phyloP scores from a whole-genome alignment of 2,113 vertebrate genomes.

The Carassius gibelio region DNA sequence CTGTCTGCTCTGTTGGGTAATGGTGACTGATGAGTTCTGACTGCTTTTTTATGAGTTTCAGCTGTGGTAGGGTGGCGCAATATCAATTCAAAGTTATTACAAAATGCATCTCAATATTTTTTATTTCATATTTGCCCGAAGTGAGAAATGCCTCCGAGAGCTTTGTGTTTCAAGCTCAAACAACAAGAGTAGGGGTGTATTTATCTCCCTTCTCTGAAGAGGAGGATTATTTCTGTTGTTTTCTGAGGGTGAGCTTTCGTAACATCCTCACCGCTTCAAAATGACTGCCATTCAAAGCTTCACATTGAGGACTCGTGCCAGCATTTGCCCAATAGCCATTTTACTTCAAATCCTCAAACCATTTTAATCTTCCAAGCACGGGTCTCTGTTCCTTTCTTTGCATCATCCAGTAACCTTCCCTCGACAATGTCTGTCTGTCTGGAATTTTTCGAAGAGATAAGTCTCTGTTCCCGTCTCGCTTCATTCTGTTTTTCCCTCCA shows the following conservation, averaged over 20 bases:
- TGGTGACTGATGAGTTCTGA: constrained; percentile 76
- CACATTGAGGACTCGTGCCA: constrained; percentile 45
- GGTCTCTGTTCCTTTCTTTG: neutral
- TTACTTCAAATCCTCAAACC: constrained; percentile 16
- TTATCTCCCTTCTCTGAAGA: constrained; percentile 6
- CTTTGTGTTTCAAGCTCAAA: neutral
- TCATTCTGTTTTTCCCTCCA: constrained; percentile 33
- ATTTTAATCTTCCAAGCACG: neutral
- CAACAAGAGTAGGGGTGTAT: constrained; percentile 1
- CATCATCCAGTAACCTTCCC: constrained; percentile 12
- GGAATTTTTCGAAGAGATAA: constrained; percentile 64
- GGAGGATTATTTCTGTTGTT: constrained; percentile 55
- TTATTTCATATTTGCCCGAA: constrained; percentile 22
- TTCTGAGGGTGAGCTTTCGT: constrained; percentile 49
- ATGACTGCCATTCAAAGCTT: constrained; percentile 54
- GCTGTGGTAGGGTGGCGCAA: constrained; percentile 66
- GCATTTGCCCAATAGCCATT: constrained; percentile 23
- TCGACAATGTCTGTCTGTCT: constrained; percentile 36
- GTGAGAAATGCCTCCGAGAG: neutral
- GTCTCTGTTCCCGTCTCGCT: constrained; percentile 63
- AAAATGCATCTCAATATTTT: constrained; percentile 45
- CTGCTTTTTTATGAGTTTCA: constrained; percentile 77
- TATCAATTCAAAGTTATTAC: constrained; percentile 63
- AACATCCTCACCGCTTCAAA: constrained; percentile 38
- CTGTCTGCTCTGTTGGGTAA: constrained; percentile 67